Base-by-base conservation (phyloP, 1,140 invertebrate species). In the Drosophila serrata region DNA sequence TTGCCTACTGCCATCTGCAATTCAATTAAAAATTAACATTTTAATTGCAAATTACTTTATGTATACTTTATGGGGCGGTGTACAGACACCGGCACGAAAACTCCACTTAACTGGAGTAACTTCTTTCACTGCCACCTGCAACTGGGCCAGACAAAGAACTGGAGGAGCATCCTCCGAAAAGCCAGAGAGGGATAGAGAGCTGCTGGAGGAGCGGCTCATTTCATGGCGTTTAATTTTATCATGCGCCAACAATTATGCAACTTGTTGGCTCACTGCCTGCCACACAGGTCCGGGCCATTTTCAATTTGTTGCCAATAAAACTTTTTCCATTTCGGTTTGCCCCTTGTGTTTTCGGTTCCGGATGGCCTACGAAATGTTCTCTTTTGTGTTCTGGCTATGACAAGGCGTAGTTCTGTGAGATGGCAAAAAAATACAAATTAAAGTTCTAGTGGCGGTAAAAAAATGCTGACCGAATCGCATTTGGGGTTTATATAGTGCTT, bases 11-110 rank as follows among this genome's bases (percentile, higher is more conserved):
- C 48, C 61, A 46, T 77, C 49, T 56, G 77, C 61, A 84, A 92
- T 92, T 92, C 81, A 90, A 92, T 92, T 92, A 80, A 84, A 84
- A 92, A 92, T 92, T 92, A 87, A 90, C 86, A 92, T 92, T 92
- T 91, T 90, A 91, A 90, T 90, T 91, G 90, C 86, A 91, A 91
- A 91, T 87, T 82, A 80, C 87, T 85, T 76, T 64, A 56, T 49
- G 62, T 67, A 76, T 73, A 75, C 67, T 81, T 84, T 75, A 73
- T 48, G 68, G 48, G 37, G 43, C 55, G 46, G 39, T 13, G 35
- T 51, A 27, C 65, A 58, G 49, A 42, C 42, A 65, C 39, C 48
- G 35, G 33, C 48, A n/a, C n/a, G 39, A 49, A 60, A 70, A 72
- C 65, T 46, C 58, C 65, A 73, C 51, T 55, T 64, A 59, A 81